Percentiles rank a stretch among this genome's conserved stretches.
phyloP scores from a whole-genome alignment of 1,140 invertebrate species.

The Papilio helenus region DNA sequence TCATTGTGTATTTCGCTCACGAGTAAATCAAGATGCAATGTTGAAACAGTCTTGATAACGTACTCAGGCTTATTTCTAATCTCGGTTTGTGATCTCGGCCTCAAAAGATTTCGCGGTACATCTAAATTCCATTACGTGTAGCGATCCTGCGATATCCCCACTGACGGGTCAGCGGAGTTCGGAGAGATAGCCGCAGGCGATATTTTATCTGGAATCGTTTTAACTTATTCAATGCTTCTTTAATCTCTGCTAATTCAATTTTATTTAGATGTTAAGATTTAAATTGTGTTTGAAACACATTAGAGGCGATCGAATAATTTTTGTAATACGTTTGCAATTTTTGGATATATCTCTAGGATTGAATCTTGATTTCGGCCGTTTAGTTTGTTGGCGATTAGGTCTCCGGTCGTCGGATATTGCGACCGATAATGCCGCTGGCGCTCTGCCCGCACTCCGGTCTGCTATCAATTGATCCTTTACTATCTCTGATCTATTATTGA shows the following conservation, averaged over 20 bases:
- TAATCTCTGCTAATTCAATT: too few species aligned
- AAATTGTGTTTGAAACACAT: too few species aligned
- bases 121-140: conserved; percentile 10
- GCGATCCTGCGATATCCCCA: not conserved
- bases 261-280: too few species aligned
- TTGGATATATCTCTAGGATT: not conserved
- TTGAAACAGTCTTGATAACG: not conserved
- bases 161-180: not conserved
- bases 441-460: not conserved
- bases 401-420: not conserved
- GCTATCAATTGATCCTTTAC: not conserved
- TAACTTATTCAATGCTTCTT: too few species aligned
- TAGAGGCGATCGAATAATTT: too few species aligned
- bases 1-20: not conserved
- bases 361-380: not conserved
- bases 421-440: not conserved
- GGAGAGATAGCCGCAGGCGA: too few species aligned
- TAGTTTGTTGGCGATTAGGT: not conserved
- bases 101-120: conserved; percentile 11
- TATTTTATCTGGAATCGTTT: too few species aligned
- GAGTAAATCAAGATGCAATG: not conserved
- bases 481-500: not conserved
- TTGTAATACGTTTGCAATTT: not conserved
- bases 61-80: not conserved
- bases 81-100: not conserved